Evolutionary conservation across 1,140 invertebrate species (phyloP).

Genomic region (Procambarus clarkii): DNA sequence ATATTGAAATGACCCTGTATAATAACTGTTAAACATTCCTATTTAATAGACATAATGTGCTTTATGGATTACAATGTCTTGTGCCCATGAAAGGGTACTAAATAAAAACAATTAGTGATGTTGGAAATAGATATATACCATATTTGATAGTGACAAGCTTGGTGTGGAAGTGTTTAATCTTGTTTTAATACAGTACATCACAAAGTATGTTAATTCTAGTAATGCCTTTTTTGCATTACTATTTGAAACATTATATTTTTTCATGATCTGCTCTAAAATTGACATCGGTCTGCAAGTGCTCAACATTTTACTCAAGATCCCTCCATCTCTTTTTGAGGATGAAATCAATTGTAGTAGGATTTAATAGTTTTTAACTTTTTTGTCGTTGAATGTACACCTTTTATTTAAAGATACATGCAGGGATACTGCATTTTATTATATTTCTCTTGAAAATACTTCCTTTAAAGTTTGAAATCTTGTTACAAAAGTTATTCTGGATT

Average conservation of each 20-base stretch:
- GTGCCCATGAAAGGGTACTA: not conserved
- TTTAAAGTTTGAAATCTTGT: not conserved
- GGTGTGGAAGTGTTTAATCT: not conserved
- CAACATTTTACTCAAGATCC: conserved; percentile 40
- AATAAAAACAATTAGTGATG: not conserved
- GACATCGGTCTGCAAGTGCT: conserved; percentile 17
- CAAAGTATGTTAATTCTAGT: not conserved
- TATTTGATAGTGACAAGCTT: not conserved
- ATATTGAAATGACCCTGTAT: conserved; percentile 80
- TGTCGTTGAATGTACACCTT: not conserved
- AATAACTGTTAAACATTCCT: conserved; percentile 71
- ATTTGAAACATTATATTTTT: not conserved
- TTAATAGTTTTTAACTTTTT: conserved; percentile 17
- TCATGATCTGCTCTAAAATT: not conserved
- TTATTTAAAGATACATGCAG: conserved; percentile 2
- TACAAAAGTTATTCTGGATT: not conserved
- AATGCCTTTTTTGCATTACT: not conserved
- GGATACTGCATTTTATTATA: conserved; percentile 25
- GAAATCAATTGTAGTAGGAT: conserved; percentile 1
- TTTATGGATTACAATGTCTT: not conserved
- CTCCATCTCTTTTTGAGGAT: conserved; percentile 32
- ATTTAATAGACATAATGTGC: conserved; percentile 17
- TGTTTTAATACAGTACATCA: not conserved
- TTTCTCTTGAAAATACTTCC: not conserved
- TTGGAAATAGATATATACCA: not conserved